A percentile compares a stretch with the other conserved stretches of the same genome.
These are phyloP conservation scores for Eurois occulta DNA, from an alignment of 2,888 invertebrate species.

Conservation along the genomic window DNA sequence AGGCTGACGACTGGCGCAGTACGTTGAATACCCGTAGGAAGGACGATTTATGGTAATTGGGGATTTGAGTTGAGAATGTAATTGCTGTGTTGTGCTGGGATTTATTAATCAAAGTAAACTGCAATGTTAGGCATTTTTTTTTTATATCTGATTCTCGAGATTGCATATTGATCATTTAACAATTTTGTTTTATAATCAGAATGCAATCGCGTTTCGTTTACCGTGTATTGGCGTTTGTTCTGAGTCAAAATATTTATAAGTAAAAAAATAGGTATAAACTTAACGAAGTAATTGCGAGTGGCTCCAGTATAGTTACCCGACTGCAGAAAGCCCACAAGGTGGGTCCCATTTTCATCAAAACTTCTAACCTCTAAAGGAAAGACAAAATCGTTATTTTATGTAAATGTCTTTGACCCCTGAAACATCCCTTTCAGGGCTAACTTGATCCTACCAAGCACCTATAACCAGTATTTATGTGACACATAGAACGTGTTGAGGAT, in stretches of 20 bases:
- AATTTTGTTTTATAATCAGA: not conserved
- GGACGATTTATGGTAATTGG: conserved; percentile 27
- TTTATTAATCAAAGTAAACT: not conserved
- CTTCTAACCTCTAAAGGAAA: not conserved
- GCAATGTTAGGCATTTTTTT: not conserved
- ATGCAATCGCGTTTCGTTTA: not conserved
- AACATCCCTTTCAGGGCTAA: not conserved
- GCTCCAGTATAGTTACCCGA: not conserved
- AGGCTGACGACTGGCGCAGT: conserved; percentile 49
- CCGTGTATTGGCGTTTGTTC: not conserved
- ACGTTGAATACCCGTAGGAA: not conserved
- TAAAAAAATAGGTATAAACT: not conserved
- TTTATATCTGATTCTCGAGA: not conserved
- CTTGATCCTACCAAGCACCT: not conserved
- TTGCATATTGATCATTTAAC: not conserved
- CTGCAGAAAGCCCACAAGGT: not conserved
- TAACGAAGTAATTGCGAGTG: not conserved
- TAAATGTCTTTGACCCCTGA: not conserved
- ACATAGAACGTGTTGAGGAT: conserved; percentile 21
- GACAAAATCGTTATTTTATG: not conserved
- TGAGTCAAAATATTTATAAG: not conserved
- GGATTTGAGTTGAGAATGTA: not conserved
- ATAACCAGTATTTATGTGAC: conserved; percentile 28
- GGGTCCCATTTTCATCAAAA: not conserved
- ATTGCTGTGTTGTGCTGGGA: not conserved